Evolutionary conservation across 2,888 invertebrate species (phyloP).

Genomic region (Molanna angustata): DNA sequence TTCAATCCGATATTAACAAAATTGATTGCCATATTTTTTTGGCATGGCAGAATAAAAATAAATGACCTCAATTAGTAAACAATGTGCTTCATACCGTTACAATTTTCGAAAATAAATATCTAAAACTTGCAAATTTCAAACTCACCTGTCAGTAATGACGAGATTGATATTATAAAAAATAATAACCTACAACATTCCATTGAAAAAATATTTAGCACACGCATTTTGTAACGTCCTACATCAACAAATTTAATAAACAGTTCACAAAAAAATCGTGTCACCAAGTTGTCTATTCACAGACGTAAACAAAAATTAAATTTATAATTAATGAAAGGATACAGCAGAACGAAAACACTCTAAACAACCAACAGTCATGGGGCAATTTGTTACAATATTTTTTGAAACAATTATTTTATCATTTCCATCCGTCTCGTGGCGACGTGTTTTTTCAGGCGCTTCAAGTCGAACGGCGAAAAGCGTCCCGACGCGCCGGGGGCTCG

Average conservation of each 20-base stretch:
- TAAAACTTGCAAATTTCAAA: not conserved
- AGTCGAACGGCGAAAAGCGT: conserved; percentile 8
- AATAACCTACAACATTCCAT: conserved; percentile 24
- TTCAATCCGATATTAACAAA: no score
- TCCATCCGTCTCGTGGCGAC: no score
- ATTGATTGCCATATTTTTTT: no score
- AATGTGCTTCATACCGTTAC: no score
- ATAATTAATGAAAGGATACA: not conserved
- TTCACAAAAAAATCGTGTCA: not conserved
- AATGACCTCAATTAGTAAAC: no score
- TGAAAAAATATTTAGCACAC: conserved; percentile 13
- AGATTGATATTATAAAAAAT: conserved; percentile 13
- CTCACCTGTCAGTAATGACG: conserved; percentile 21
- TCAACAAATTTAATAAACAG: conserved; percentile 17
- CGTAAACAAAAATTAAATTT: not conserved
- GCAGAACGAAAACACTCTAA: not conserved
- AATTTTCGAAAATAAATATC: no score
- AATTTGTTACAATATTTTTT: no score
- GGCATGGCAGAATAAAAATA: no score
- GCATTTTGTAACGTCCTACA: conserved; percentile 19
- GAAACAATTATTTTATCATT: no score
- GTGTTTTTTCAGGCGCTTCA: no score
- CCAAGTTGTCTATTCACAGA: no score
- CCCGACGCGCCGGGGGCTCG: conserved; percentile 22
- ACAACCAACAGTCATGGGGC: no score